phyloP scores from a whole-genome alignment of 2,888 invertebrate genomes.

The Tuberolachnus salignus region DNA sequence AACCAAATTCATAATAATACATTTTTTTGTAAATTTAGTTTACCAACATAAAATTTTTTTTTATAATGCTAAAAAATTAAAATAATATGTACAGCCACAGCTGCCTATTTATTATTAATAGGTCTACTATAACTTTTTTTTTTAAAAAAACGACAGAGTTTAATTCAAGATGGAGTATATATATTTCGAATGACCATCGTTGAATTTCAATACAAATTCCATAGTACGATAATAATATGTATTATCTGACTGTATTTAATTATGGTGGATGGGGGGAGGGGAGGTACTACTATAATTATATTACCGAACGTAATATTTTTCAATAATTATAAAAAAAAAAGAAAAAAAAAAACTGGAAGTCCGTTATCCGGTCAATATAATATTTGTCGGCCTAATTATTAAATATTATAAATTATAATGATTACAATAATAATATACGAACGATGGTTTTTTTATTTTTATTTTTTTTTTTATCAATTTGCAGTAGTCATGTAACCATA shows the following conservation, averaged over 20 bases:
- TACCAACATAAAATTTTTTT: too few species aligned
- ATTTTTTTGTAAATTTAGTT: too few species aligned
- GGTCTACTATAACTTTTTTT: too few species aligned
- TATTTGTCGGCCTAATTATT: conserved; percentile 55
- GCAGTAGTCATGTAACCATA: conserved; percentile 10
- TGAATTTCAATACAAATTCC: conserved; percentile 26
- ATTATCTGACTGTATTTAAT: not conserved
- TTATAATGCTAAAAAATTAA: too few species aligned
- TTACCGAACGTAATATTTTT: not conserved
- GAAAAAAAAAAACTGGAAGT: conserved; percentile 38
- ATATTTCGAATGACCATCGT: conserved; percentile 42
- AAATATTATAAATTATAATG: not conserved
- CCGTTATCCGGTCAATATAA: conserved; percentile 16
- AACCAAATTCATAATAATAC: too few species aligned
- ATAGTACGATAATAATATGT: not conserved
- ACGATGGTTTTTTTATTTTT: not conserved
- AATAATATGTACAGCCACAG: too few species aligned
- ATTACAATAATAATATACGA: not conserved
- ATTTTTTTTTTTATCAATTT: conserved; percentile 43
- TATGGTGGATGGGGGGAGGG: not conserved
- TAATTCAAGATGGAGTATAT: conserved; percentile 51
- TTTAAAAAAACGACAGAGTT: not conserved
- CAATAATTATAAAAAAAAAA: conserved; percentile 7
- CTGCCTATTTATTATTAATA: not conserved
- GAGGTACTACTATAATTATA: not conserved